A percentile compares a stretch with the other conserved stretches of the same genome.
Evolutionary conservation across 2,888 invertebrate genomes (phyloP).

Genomic region (Gonocerus acuteangulatus): DNA sequence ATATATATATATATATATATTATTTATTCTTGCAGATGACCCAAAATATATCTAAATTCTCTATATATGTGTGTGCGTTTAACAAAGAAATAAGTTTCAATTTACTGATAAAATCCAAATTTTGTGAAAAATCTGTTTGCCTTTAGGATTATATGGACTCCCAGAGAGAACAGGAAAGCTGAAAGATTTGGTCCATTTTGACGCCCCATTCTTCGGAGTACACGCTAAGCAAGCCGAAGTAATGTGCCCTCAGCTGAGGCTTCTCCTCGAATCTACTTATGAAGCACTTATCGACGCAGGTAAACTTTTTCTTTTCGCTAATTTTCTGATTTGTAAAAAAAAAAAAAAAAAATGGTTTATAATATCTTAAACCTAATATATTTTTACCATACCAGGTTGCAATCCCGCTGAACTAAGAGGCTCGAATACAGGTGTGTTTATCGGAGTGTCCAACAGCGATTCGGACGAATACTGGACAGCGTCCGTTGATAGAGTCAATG

Average conservation of each 20-base stretch:
- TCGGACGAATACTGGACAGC: conserved; percentile 79
- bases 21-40: too few species aligned
- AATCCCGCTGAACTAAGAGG: conserved; percentile 80
- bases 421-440: conserved; percentile 85
- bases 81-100: too few species aligned
- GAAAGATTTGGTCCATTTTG: conserved; percentile 70
- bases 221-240: conserved; percentile 83
- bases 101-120: too few species aligned
- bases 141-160: conserved; percentile 63
- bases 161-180: conserved; percentile 74
- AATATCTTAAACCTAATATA: too few species aligned
- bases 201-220: conserved; percentile 82
- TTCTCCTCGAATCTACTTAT: conserved; percentile 83
- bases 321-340: too few species aligned
- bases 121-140: too few species aligned
- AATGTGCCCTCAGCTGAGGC: conserved; percentile 84
- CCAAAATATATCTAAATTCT: too few species aligned
- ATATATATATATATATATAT: too few species aligned
- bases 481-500: conserved; percentile 78
- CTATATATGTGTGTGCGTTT: too few species aligned
- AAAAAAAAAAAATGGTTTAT: too few species aligned
- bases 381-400: conserved; percentile 49
- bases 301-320: conserved; percentile 15
- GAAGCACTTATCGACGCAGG: conserved; percentile 86
- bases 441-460: conserved; percentile 85